Conservation (phyloP, 2,888 invertebrate genomes). For the Cremastobaeus sp. region DNA sequence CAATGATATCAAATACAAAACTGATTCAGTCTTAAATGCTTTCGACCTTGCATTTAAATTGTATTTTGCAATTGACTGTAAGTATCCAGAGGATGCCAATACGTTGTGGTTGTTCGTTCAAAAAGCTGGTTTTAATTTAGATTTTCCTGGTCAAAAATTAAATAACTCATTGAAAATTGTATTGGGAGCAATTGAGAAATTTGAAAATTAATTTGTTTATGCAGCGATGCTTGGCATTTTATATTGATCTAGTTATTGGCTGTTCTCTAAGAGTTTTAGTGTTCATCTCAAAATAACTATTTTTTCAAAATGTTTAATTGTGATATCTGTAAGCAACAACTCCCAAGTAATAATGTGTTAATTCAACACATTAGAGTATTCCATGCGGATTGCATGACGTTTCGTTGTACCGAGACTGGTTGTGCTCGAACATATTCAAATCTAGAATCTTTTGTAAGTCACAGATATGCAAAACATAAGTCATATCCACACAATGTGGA, state of each 20-base stretch:
- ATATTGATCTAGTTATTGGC: not conserved
- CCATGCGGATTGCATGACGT: not conserved
- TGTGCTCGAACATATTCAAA: constrained; percentile 10
- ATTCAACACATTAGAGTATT: constrained; percentile 2
- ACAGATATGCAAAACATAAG: constrained; percentile 16
- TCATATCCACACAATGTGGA: no score
- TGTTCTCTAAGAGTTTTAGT: not conserved
- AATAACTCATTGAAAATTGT: constrained; percentile 22
- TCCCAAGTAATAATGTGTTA: constrained; percentile 1
- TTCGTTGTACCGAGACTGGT: constrained; percentile 13
- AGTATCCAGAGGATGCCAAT: constrained; percentile 16
- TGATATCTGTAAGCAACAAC: not conserved
- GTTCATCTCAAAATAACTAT: not conserved
- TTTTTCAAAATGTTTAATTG: constrained; percentile 11
- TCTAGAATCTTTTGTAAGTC: constrained; percentile 21
- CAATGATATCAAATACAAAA: constrained; percentile 20
- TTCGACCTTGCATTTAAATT: constrained; percentile 28
- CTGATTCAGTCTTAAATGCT: constrained; percentile 6
- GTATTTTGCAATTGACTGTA: constrained; percentile 19
- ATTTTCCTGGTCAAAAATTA: constrained; percentile 10
- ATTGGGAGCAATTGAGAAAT: constrained; percentile 23
- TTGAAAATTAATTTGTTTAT: no score
- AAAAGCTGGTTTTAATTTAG: constrained; percentile 12
- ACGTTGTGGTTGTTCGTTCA: constrained; percentile 31
- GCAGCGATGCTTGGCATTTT: not conserved